These are phyloP conservation scores for Sepioteuthis lessoniana DNA, from an alignment of 2,888 invertebrate genomes.

Conservation along the genomic window DNA sequence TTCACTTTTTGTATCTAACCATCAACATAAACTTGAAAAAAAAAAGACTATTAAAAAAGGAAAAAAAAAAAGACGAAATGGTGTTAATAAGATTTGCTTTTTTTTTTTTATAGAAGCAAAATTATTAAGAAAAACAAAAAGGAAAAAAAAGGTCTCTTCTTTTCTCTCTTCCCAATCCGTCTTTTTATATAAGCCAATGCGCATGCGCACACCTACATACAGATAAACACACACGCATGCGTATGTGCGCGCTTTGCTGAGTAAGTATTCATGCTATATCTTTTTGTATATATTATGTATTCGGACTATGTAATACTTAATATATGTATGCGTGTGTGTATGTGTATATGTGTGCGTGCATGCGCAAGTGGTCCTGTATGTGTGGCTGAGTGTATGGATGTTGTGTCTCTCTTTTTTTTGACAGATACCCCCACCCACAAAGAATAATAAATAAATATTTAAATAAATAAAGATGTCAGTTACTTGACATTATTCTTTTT, in stretches of 20 bases:
- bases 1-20: neutral
- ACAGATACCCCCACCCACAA: conserved; percentile 10
- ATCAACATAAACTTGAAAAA: neutral
- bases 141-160: neutral
- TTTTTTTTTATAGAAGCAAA: conserved; percentile 15
- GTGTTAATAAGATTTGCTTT: conserved; percentile 13
- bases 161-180: conserved; percentile 33
- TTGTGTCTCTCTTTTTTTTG: neutral
- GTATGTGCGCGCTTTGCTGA: neutral
- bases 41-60: too few relatives aligned
- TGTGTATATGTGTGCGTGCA: conserved; percentile 38
- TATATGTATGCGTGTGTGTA: neutral
- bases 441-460: conserved; percentile 33
- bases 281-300: conserved; percentile 35
- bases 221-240: too few relatives aligned
- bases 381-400: neutral
- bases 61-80: conserved; percentile 16
- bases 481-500: neutral
- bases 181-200: neutral
- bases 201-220: neutral
- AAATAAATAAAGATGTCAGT: neutral
- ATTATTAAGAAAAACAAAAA: neutral
- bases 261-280: neutral
- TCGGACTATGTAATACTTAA: neutral
- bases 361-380: conserved; percentile 13